A percentile compares a stretch with the other conserved stretches of the same genome.
Evolutionary conservation across 1,140 invertebrate species (phyloP).

Genomic region (Polyergus mexicanus): DNA sequence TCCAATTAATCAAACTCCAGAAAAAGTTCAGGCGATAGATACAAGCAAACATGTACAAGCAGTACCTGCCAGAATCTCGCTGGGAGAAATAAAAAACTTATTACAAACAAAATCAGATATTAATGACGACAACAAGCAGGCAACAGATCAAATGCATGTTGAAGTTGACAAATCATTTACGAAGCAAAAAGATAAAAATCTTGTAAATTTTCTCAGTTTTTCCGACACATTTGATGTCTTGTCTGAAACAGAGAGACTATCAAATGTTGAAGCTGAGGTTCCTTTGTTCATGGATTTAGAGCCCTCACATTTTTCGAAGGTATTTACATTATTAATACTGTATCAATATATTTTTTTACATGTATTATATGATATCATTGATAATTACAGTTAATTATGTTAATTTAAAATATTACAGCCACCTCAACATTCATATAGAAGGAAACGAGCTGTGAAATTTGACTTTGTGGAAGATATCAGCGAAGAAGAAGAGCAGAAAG

Average conservation of each 20-base stretch:
- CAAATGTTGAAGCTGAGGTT: constrained; percentile 23
- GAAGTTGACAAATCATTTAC: constrained; percentile 22
- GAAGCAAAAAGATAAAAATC: constrained; percentile 18
- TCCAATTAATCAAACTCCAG: not conserved
- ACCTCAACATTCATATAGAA: constrained; percentile 79
- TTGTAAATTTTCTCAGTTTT: constrained; percentile 62
- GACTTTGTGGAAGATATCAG: constrained; percentile 53
- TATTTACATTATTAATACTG: constrained; percentile 60
- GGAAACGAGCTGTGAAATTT: constrained; percentile 71
- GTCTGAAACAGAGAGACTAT: constrained; percentile 59
- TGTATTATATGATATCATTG: not conserved
- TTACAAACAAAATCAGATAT: constrained; percentile 35
- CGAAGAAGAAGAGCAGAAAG: constrained; percentile 34
- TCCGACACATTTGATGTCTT: constrained; percentile 80
- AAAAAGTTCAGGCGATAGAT: constrained; percentile 12
- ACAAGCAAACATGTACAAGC: not conserved
- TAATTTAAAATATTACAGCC: constrained; percentile 75
- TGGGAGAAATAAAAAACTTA: constrained; percentile 69
- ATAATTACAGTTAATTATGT: constrained; percentile 6
- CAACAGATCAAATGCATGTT: constrained; percentile 36
- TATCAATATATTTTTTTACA: not conserved
- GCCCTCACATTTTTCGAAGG: constrained; percentile 78
- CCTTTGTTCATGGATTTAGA: constrained; percentile 79
- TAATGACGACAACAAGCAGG: constrained; percentile 20
- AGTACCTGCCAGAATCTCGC: constrained; percentile 64